Percentiles rank a stretch among this genome's conserved stretches.
Evolutionary conservation across 2,888 invertebrate genomes (phyloP).

Genomic region (Microchrysa polita): DNA sequence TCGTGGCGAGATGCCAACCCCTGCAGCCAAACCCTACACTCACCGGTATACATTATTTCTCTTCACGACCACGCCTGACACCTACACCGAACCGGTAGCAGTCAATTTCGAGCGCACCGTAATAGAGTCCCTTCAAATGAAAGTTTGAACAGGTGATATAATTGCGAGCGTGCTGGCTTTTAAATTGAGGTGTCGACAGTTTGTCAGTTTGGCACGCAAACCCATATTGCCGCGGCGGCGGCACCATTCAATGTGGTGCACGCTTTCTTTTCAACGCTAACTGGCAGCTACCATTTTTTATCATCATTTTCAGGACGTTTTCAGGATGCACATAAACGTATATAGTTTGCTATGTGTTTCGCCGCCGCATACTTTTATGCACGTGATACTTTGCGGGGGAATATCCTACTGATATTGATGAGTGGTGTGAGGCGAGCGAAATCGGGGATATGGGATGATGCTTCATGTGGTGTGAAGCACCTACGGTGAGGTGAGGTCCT

Average conservation of each 20-base stretch:
- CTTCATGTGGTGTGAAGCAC: neutral
- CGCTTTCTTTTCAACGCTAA: constrained; percentile 38
- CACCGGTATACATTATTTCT: no score
- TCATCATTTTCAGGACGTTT: constrained; percentile 22
- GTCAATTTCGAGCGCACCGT: constrained; percentile 26
- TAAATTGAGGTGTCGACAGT: constrained; percentile 49
- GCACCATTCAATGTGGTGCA: constrained; percentile 19
- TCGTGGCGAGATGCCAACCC: no score
- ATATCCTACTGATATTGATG: neutral
- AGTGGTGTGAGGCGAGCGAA: neutral
- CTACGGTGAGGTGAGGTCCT: constrained; percentile 7
- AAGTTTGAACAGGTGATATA: constrained; percentile 48
- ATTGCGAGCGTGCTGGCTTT: constrained; percentile 45
- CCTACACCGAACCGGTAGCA: neutral
- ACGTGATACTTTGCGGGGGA: neutral
- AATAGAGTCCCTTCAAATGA: constrained; percentile 42
- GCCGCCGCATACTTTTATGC: neutral
- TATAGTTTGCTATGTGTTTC: constrained; percentile 4
- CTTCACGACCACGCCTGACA: neutral
- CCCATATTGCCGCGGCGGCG: constrained; percentile 23
- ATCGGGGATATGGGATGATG: constrained; percentile 12
- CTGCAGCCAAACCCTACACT: no score
- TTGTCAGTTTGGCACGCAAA: constrained; percentile 49
- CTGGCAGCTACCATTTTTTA: constrained; percentile 42
- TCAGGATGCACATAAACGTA: constrained; percentile 43